A percentile compares a stretch with the other conserved stretches of the same genome.
These are phyloP conservation scores for Rhipidura dahli DNA, from an alignment of 2,113 vertebrate species.

Conservation along the genomic window DNA sequence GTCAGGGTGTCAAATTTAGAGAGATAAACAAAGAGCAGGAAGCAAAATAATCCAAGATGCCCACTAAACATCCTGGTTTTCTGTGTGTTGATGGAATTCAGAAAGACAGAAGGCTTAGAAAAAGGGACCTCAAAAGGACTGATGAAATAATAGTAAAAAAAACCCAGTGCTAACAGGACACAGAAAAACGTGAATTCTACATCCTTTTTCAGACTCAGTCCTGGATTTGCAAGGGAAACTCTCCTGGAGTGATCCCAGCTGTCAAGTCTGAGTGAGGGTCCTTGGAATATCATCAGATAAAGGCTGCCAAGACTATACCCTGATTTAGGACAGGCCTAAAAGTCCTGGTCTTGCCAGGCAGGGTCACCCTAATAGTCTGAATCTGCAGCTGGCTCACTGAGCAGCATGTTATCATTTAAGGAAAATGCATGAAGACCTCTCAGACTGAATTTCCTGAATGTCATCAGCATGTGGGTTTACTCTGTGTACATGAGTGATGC, in stretches of 20 bases:
- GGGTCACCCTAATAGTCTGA: not conserved
- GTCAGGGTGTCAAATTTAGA: not conserved
- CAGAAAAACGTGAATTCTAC: not conserved
- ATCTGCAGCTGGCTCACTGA: not conserved
- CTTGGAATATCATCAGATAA: not conserved
- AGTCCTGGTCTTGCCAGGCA: not conserved
- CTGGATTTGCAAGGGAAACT: not conserved
- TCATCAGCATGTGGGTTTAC: not conserved
- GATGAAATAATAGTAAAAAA: not conserved
- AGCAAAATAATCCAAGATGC: not conserved
- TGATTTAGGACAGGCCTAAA: not conserved
- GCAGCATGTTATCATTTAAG: not conserved
- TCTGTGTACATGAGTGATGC: not conserved
- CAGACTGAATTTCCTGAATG: not conserved
- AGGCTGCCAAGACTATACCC: not conserved
- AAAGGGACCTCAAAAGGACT: not conserved
- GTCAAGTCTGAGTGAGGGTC: rapidly evolving
- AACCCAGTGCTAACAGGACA: not conserved
- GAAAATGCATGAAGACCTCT: not conserved
- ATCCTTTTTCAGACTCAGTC: not conserved
- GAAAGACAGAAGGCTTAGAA: not conserved
- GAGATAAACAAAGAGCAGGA: not conserved
- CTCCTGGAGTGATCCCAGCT: not conserved
- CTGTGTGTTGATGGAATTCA: not conserved
- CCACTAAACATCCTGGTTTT: not conserved